Percentiles rank a stretch among this genome's conserved stretches.
Conservation (phyloP, 2,797 vertebrate species). For the Phrynocephalus forsythii region DNA sequence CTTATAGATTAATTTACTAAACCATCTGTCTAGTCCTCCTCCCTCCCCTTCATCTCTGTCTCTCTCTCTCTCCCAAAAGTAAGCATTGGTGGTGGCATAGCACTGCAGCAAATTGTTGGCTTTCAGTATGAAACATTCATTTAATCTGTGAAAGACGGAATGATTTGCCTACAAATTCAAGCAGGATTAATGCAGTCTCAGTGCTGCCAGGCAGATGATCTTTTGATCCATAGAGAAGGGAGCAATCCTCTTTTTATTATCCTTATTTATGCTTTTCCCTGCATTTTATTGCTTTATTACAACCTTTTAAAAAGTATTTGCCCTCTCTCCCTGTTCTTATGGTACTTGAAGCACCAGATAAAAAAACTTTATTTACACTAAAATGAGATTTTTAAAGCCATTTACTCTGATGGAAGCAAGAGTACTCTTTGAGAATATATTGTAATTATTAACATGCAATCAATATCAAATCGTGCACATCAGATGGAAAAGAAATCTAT, state of each 20-base stretch:
- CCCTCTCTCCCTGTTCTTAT: conserved; percentile 27
- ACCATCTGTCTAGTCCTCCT: conserved; percentile 72
- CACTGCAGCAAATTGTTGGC: conserved; percentile 56
- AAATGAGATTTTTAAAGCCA: conserved; percentile 17
- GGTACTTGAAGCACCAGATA: neutral
- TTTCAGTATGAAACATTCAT: conserved; percentile 66
- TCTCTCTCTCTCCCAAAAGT: conserved; percentile 21
- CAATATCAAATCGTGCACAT: conserved; percentile 7
- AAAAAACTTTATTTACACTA: conserved; percentile 41
- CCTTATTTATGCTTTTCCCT: conserved; percentile 62
- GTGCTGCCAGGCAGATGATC: conserved; percentile 32
- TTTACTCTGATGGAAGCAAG: conserved; percentile 32
- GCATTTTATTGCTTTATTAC: conserved; percentile 55
- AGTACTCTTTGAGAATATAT: neutral
- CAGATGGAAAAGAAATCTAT: neutral
- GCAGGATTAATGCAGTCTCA: conserved; percentile 55
- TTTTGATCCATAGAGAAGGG: conserved; percentile 48
- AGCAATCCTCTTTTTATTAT: conserved; percentile 65
- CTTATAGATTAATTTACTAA: conserved; percentile 73
- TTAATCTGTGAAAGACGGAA: conserved; percentile 67
- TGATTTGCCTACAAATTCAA: conserved; percentile 66
- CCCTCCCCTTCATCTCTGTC: neutral
- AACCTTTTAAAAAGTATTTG: conserved; percentile 22
- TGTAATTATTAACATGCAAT: neutral
- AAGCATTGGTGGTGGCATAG: conserved; percentile 56